Evolutionary conservation across 2,888 invertebrate species (phyloP).

Genomic region (Acleris holmiana): DNA sequence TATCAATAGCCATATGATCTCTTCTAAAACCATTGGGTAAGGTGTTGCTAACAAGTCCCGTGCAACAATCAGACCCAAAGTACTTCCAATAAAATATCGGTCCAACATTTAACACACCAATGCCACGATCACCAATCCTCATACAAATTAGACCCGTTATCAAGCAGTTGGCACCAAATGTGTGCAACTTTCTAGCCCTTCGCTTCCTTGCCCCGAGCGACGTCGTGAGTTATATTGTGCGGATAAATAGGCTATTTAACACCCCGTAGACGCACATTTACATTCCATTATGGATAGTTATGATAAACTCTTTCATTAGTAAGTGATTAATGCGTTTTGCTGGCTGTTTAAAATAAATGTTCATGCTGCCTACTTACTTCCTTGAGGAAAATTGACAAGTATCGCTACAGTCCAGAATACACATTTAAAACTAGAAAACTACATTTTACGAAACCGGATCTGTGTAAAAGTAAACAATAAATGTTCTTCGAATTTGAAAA

Average conservation of each 20-base stretch:
- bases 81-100: conserved; percentile 22
- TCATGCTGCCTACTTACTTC: conserved; percentile 12
- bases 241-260: conserved; percentile 37
- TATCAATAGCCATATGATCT: too few relatives aligned
- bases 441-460: conserved; percentile 18
- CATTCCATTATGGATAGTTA: conserved; percentile 36
- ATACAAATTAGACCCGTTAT: too few relatives aligned
- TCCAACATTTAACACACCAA: conserved; percentile 6
- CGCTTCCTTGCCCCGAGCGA: conserved; percentile 36
- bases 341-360: too few relatives aligned
- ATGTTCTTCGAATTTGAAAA: conserved; percentile 32
- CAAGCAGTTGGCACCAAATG: too few relatives aligned
- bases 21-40: conserved; percentile 17
- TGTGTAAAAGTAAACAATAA: conserved; percentile 14
- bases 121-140: too few relatives aligned
- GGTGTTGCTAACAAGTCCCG: conserved; percentile 33
- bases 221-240: conserved; percentile 34
- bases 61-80: conserved; percentile 25
- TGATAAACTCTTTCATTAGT: conserved; percentile 37
- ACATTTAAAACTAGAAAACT: background rate
- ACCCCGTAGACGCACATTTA: conserved; percentile 34
- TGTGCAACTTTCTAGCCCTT: conserved; percentile 36
- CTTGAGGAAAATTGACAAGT: background rate
- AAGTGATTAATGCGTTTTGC: conserved; percentile 28
- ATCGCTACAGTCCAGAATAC: too few relatives aligned